A percentile compares a stretch with the other conserved stretches of the same genome.
phyloP scores from a whole-genome alignment of 1,140 invertebrate species.

The Drosophila nigromelanica region DNA sequence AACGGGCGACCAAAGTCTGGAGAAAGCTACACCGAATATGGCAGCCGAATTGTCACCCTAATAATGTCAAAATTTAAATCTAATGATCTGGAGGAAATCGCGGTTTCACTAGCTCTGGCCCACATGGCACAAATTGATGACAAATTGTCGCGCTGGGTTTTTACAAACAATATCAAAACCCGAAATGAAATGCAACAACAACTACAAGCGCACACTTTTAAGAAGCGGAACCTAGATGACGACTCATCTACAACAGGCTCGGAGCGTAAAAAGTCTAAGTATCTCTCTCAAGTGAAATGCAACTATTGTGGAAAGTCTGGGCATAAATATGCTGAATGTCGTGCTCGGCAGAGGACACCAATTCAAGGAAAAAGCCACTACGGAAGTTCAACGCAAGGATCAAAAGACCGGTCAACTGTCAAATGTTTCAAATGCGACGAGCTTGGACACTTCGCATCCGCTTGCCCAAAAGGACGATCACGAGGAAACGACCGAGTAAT shows the following conservation, averaged over 20 bases:
- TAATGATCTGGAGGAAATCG: slow-evolving; percentile 16
- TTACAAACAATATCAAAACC: slow-evolving; percentile 25
- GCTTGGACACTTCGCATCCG: slow-evolving; percentile 8
- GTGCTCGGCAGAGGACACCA: slow-evolving; percentile 12
- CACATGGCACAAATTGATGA: slow-evolving; percentile 40
- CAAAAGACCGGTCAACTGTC: slow-evolving; percentile 12
- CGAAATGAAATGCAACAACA: slow-evolving; percentile 31
- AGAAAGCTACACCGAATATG: too few species aligned
- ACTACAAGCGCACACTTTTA: slow-evolving; percentile 31
- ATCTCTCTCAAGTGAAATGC: slow-evolving; percentile 19
- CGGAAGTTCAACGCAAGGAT: slow-evolving; percentile 17
- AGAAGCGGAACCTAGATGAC: slow-evolving; percentile 27
- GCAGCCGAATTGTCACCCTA: slow-evolving; percentile 38
- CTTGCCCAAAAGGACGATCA: slow-evolving; percentile 11
- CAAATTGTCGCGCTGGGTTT: slow-evolving; percentile 28
- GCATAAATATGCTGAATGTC: slow-evolving; percentile 30
- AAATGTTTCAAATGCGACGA: slow-evolving; percentile 24
- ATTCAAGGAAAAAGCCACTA: slow-evolving; percentile 2
- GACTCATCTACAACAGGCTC: not conserved
- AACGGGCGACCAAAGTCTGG: slow-evolving; percentile 35
- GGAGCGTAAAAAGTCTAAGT: slow-evolving; percentile 12
- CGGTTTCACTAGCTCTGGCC: slow-evolving; percentile 22
- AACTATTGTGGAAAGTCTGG: slow-evolving; percentile 30
- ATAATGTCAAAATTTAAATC: slow-evolving; percentile 19
- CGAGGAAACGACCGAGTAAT: slow-evolving; percentile 18